These are phyloP conservation scores for Xestoiulus laeticollis DNA, from an alignment of 2,888 invertebrate species.

Conservation along the genomic window DNA sequence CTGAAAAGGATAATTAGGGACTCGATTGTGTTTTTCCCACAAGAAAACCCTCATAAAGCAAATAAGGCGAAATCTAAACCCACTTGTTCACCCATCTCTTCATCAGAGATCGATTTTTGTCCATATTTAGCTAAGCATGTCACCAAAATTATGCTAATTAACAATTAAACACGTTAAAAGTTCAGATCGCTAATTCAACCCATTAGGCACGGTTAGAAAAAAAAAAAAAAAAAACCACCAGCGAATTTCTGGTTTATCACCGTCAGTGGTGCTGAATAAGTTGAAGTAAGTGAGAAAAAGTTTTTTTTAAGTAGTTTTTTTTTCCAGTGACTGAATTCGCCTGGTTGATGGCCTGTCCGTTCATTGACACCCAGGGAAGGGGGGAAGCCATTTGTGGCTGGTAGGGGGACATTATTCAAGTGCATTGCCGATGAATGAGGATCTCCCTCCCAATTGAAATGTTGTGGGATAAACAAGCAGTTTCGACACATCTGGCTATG, in stretches of 20 bases:
- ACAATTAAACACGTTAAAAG: not conserved
- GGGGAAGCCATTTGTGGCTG: conserved; percentile 11
- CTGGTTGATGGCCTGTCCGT: conserved; percentile 37
- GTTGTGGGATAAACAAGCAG: not conserved
- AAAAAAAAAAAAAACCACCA: not conserved
- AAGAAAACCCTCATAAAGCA: not conserved
- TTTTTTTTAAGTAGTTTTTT: conserved; percentile 14
- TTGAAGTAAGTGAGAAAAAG: conserved; percentile 10
- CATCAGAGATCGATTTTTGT: not conserved
- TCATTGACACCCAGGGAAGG: conserved; percentile 37
- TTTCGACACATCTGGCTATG: conserved; percentile 29
- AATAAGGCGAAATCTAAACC: not conserved
- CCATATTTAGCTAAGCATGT: not conserved
- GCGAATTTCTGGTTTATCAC: not conserved
- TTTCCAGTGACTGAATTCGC: not conserved
- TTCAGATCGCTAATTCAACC: not conserved
- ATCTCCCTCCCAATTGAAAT: not conserved
- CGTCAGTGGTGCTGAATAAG: not conserved
- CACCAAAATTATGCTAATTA: not conserved
- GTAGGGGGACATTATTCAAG: conserved; percentile 24
- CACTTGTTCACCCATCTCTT: not conserved
- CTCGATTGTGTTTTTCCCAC: not conserved
- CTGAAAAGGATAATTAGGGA: not conserved
- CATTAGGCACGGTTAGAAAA: not conserved
- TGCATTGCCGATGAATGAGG: conserved; percentile 29